Conservation (phyloP, 2,888 invertebrate species). For the Cylindroiulus punctatus region DNA sequence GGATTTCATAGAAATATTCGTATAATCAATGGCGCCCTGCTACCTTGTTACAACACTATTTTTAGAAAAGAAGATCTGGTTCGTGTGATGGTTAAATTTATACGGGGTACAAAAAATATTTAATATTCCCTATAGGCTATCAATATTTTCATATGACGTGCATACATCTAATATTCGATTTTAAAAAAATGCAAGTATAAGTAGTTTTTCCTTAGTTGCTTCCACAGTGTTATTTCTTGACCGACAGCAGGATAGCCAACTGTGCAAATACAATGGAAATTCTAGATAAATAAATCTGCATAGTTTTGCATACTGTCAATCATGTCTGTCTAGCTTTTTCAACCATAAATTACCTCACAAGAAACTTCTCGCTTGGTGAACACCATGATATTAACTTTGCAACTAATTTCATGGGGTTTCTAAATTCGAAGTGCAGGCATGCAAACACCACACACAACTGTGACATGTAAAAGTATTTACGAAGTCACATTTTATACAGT, state of each 20-base stretch:
- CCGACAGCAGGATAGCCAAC: not conserved
- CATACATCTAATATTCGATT: not conserved
- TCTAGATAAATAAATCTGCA: not conserved
- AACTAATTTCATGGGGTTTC: not conserved
- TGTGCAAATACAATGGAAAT: not conserved
- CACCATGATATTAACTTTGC: not conserved
- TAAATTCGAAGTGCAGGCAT: no score
- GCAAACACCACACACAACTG: no score
- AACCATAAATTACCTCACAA: not conserved
- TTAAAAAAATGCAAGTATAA: no score
- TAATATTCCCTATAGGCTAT: not conserved
- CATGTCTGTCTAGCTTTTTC: not conserved
- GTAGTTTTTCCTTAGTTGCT: no score
- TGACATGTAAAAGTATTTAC: no score
- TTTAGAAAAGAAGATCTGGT: not conserved
- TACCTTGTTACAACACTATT: not conserved
- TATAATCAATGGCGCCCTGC: not conserved
- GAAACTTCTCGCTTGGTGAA: not conserved
- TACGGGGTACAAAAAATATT: no score
- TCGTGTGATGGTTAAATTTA: no score
- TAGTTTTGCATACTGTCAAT: not conserved
- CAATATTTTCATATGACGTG: not conserved
- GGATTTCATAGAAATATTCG: not conserved
- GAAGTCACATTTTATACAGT: no score
- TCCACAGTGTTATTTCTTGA: not conserved